These are phyloP conservation scores for Dolomedes plantarius DNA, from an alignment of 2,888 invertebrate genomes.

Conservation along the genomic window DNA sequence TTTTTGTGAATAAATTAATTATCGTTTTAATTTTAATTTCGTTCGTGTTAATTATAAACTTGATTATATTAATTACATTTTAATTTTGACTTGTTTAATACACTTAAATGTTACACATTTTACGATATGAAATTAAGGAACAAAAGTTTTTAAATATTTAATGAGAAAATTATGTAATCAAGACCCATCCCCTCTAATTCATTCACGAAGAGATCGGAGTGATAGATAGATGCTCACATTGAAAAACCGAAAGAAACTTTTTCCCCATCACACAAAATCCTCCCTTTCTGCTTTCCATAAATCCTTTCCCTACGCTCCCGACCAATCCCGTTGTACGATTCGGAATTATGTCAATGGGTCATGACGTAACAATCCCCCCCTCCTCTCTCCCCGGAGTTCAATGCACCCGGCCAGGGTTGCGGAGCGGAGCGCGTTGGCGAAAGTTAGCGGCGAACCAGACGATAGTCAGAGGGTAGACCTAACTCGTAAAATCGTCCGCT, in stretches of 20 bases:
- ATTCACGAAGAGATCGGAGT: no score
- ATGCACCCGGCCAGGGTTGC: constrained; percentile 62
- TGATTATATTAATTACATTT: no score
- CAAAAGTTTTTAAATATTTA: no score
- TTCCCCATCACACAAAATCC: constrained; percentile 13
- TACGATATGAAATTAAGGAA: no score
- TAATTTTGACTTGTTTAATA: no score
- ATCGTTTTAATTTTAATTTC: no score
- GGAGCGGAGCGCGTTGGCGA: constrained; percentile 6
- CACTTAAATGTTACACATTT: no score
- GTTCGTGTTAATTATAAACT: no score
- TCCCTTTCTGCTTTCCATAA: constrained; percentile 4
- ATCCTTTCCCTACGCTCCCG: constrained; percentile 13
- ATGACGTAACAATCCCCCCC: constrained; percentile 56
- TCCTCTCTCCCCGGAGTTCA: constrained; percentile 33
- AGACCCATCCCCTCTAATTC: no score
- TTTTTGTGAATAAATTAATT: no score
- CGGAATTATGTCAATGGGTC: constrained; percentile 70
- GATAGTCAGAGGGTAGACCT: neutral
- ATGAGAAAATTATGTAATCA: no score
- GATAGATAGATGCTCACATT: neutral
- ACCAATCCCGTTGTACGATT: constrained; percentile 9
- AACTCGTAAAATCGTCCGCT: neutral
- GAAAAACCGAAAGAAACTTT: neutral
- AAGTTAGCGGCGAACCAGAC: constrained; percentile 25